Evolutionary conservation across 2,888 invertebrate species (phyloP), one percentile per base, ranked within the genome.

Genomic region (Pantelozetes paolii): DNA sequence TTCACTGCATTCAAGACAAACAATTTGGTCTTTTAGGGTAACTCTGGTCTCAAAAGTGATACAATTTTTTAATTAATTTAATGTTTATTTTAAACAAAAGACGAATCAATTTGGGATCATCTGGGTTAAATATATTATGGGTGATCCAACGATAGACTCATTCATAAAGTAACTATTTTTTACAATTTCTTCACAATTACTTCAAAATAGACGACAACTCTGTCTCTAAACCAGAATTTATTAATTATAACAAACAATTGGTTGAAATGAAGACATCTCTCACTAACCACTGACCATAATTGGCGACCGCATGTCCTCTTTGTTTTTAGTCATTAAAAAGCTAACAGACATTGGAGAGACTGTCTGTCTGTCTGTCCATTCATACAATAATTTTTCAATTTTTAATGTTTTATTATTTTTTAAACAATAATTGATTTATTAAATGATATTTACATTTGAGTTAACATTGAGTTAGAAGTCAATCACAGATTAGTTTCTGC

Each of bases 51-150:
- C 15, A 57, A 36, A 36, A 36, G 36, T 11, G 36, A 36, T 45
- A 15, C 45, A 45, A 45, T 45, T 13, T 54, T 28, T 26, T 30
- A 45, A 20, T 6, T 30, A 62, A 18, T 23, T 75, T 74, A 64
- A 75, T 50, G 80, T 80, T 30, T 15, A 8, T 20, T 26, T 18
- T 18, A 13, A 50, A 69, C 20, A 32, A 23, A 79, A 82, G 82
- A 81, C 86, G 89, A 80, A 89, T 90, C 67, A 88, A 91, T 82
- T 83, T 91, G 69, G 91, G 90, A 64, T 85, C 87, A 81, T 89
- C 90, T 71, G 91, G 91, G 73, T 87, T 94, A 78, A 94, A 94
- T 83, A 87, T 94, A 20, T 77, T 83, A 48, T 82, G 83, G 82
- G 81, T 83, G 20, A 75, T 82, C 26, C 77, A 79, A 1, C 73